Base-by-base conservation (phyloP, 2,797 vertebrate genomes). In the Propithecus perrieri region DNA sequence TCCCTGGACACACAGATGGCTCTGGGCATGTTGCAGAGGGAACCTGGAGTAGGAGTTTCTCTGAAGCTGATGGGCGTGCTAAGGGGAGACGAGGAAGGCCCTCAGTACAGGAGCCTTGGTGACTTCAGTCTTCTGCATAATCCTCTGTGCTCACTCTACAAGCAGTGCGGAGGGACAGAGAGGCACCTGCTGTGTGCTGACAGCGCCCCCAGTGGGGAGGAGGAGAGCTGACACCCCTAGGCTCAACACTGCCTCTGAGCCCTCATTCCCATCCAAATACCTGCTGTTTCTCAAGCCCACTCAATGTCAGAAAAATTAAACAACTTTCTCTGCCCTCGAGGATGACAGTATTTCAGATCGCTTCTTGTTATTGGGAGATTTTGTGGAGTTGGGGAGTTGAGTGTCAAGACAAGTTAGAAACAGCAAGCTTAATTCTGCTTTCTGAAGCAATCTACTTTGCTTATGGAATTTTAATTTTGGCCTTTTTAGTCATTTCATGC, bases 341-440 rank as follows among this genome's bases (percentile, higher is more conserved):
- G 15, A 71, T 69, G n/a, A 18, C n/a, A 61, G 17, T 57, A 41
- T 55, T 78, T 72, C 59, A 78, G 14, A 76, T n/a, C 55, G 22
- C 30, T 79, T 61, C 38, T 65, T 86, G 38, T 57, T 65, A 22
- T 43, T 67, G 79, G 88, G 74, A 93, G 48, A 53, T 50, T 63
- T 43, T n/a, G 15, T 30, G 7, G 38, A 8, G n/a, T 30, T 72
- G 38, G 46, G 12, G 22, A 91, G 59, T n/a, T 63, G 84, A n/a
- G 8, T 41, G 22, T 72, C 33, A 84, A 92, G 12, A 30, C 59
- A 81, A 43, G 9, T 30, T 26, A 57, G 22, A 30, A 78, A 78
- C 75, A 76, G 12, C 69, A 91, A 74, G 8, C 20, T 41, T 91
- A 41, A 28, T 94, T 93, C 75, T 96, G 30, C 78, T 41, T 93